phyloP scores from a whole-genome alignment of 2,113 vertebrate genomes.

The Rattus norvegicus region DNA sequence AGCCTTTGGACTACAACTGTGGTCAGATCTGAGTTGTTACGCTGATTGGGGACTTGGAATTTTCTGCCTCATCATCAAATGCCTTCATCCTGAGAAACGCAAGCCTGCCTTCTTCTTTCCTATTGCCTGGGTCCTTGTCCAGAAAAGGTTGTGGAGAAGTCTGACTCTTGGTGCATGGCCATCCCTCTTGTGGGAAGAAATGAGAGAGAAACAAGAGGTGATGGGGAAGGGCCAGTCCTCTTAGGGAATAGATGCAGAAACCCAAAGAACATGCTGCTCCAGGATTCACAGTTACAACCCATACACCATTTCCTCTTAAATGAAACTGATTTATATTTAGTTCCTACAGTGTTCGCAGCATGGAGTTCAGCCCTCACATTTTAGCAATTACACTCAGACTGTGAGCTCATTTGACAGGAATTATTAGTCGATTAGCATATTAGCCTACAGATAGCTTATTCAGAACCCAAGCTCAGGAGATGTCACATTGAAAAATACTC shows the following conservation, averaged over 20 bases:
- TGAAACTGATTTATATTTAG: not conserved
- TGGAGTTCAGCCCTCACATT: not conserved
- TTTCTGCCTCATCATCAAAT: not conserved
- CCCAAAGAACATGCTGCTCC: not conserved
- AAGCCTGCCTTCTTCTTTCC: not conserved
- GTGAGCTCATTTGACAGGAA: conserved; percentile 26
- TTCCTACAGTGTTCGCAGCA: not conserved
- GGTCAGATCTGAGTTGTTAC: not conserved
- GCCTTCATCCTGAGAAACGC: not conserved
- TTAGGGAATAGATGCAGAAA: not conserved
- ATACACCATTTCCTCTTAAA: not conserved
- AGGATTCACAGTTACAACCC: not conserved
- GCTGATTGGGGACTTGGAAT: not conserved
- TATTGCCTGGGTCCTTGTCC: not conserved
- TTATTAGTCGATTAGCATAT: conserved; percentile 22
- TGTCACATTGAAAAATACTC: not conserved
- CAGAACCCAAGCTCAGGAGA: not conserved
- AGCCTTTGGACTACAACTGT: no score
- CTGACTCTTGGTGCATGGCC: not conserved
- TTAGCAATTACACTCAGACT: not conserved
- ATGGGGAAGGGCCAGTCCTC: not conserved
- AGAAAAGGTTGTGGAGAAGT: not conserved
- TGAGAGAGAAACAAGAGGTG: not conserved
- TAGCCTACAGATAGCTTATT: not conserved
- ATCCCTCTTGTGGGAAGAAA: not conserved